Conservation (phyloP, 92 coral and sea anemone genomes). For the Epizoanthus rinbou region DNA sequence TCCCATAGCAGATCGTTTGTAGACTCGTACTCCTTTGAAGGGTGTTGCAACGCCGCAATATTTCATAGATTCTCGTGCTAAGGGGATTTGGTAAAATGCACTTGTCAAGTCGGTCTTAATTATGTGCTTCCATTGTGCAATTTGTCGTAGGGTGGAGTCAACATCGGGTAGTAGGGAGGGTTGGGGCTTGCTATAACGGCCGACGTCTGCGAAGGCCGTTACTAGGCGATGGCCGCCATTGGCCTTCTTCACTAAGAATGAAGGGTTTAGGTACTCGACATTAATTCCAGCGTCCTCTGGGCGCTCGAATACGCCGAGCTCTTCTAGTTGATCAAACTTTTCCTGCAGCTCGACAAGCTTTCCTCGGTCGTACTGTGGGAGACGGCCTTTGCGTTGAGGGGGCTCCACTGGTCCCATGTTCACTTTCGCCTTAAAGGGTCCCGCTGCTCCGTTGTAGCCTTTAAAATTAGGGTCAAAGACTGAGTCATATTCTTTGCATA, state of each 20-base stretch:
- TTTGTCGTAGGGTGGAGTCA: slow-evolving; percentile 63
- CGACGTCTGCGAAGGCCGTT: slow-evolving; percentile 51
- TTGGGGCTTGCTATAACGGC: slow-evolving; percentile 61
- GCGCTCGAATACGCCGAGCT: neutral
- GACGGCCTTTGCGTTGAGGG: slow-evolving; percentile 67
- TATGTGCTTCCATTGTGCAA: slow-evolving; percentile 56
- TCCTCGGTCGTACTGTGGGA: slow-evolving; percentile 63
- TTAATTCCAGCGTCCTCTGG: slow-evolving; percentile 18
- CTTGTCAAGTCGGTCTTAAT: slow-evolving; percentile 33
- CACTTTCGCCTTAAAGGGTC: slow-evolving; percentile 65
- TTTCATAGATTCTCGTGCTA: slow-evolving; percentile 32
- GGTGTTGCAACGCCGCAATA: too few species aligned
- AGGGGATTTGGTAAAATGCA: slow-evolving; percentile 44
- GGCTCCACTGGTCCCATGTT: slow-evolving; percentile 84
- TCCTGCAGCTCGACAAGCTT: slow-evolving; percentile 21
- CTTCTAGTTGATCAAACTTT: slow-evolving; percentile 17
- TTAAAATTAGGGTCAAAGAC: slow-evolving; percentile 57
- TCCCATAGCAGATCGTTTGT: slow-evolving; percentile 37
- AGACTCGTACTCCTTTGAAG: slow-evolving; percentile 22
- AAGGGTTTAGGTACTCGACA: slow-evolving; percentile 48
- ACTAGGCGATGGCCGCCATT: slow-evolving; percentile 44
- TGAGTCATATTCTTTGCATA: slow-evolving; percentile 31
- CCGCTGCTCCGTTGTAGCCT: slow-evolving; percentile 77
- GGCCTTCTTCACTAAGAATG: slow-evolving; percentile 51
- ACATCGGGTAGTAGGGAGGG: slow-evolving; percentile 62